A percentile compares a stretch with the other conserved stretches of the same genome.
Conservation (phyloP, 2,797 vertebrate genomes). For the Lindbergichthys nudifrons region DNA sequence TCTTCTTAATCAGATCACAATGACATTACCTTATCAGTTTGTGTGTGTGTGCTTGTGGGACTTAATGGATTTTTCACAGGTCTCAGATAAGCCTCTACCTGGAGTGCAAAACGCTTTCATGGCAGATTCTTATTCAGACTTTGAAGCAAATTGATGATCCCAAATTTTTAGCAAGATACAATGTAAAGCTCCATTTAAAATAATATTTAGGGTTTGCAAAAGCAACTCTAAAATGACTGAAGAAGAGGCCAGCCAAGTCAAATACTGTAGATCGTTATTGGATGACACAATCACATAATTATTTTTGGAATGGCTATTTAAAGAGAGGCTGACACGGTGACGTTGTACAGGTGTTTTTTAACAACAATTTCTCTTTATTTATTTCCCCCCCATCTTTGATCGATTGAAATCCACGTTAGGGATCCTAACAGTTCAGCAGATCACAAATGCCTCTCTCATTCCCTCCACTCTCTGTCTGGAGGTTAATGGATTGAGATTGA, state of each 20-base stretch:
- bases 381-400: slow-evolving; percentile 52
- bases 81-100: slow-evolving; percentile 50
- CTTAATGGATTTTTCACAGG: slow-evolving; percentile 57
- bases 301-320: slow-evolving; percentile 25
- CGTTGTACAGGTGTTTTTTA: slow-evolving; percentile 40
- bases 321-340: slow-evolving; percentile 21
- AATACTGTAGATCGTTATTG: not conserved
- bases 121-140: slow-evolving; percentile 61
- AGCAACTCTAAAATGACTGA: not conserved
- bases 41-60: slow-evolving; percentile 14
- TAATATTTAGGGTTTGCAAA: slow-evolving; percentile 14
- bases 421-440: slow-evolving; percentile 26
- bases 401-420: slow-evolving; percentile 54
- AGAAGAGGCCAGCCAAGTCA: not conserved
- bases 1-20: slow-evolving; percentile 64
- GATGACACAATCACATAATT: slow-evolving; percentile 4
- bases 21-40: slow-evolving; percentile 58
- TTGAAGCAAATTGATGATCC: slow-evolving; percentile 33
- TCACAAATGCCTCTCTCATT: slow-evolving; percentile 54
- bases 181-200: slow-evolving; percentile 21
- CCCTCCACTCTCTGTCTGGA: slow-evolving; percentile 27
- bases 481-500: slow-evolving; percentile 69
- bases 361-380: slow-evolving; percentile 14
- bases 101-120: slow-evolving; percentile 40
- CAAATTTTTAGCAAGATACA: slow-evolving; percentile 12